Percentiles rank a stretch among this genome's conserved stretches.
These are phyloP conservation scores for Lampris incognitus DNA, from an alignment of 2,113 vertebrate species.

Conservation along the genomic window DNA sequence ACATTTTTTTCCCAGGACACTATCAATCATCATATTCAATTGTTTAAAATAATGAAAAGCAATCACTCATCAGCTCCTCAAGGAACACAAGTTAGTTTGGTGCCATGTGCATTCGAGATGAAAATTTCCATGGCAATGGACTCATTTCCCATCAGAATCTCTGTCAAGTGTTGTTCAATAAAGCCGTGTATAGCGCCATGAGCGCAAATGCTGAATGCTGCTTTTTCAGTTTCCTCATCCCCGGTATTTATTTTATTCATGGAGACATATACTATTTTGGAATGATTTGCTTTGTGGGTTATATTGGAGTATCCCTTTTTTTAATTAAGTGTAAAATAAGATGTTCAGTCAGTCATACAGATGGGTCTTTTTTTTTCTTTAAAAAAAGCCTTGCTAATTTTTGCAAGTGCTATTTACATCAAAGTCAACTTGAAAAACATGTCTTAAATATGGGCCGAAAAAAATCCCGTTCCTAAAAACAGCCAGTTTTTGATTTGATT, in stretches of 20 bases:
- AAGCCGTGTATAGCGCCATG: conserved; percentile 59
- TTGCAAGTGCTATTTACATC: conserved; percentile 20
- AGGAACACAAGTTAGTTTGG: conserved; percentile 23
- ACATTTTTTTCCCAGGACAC: not conserved
- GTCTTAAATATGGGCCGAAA: not conserved
- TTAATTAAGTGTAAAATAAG: no score
- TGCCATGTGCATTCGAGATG: conserved; percentile 33
- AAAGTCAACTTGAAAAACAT: conserved; percentile 18
- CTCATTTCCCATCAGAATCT: conserved; percentile 53
- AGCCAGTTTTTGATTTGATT: not conserved
- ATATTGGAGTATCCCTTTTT: no score
- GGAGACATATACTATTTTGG: no score
- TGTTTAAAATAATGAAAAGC: not conserved
- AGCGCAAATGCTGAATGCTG: conserved; percentile 22
- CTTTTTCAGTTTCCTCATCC: not conserved
- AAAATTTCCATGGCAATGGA: conserved; percentile 19
- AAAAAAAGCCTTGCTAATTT: not conserved
- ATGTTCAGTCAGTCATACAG: no score
- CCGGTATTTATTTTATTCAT: no score
- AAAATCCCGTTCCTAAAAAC: conserved; percentile 32
- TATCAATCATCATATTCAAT: conserved; percentile 15
- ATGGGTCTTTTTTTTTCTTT: not conserved
- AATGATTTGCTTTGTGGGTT: no score
- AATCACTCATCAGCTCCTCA: conserved; percentile 23
- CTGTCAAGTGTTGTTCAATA: conserved; percentile 64